Evolutionary conservation across 2,888 invertebrate genomes (phyloP).

Genomic region (Abscondita cerata): DNA sequence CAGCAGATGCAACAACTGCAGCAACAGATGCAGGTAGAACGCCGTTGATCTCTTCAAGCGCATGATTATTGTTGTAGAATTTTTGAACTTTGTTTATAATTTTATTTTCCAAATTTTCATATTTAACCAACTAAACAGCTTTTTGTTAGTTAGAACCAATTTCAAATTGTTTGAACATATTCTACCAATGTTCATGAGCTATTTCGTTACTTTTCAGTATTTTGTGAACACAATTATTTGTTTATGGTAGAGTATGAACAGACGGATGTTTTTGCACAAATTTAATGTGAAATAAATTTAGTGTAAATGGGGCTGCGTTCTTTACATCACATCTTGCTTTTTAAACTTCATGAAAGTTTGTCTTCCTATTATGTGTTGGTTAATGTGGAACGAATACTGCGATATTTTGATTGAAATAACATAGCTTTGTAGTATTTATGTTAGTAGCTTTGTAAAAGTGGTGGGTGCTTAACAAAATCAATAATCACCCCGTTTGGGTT

Average conservation of each 20-base stretch:
- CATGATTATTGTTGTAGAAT: slow-evolving; percentile 46
- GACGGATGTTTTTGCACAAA: too few relatives aligned
- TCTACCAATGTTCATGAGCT: too few relatives aligned
- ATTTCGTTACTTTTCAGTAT: too few relatives aligned
- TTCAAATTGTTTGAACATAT: too few relatives aligned
- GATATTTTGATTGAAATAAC: slow-evolving; percentile 3
- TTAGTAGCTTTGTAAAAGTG: slow-evolving; percentile 17
- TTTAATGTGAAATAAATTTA: background rate
- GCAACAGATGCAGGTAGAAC: slow-evolving; percentile 71
- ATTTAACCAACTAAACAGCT: slow-evolving; percentile 1
- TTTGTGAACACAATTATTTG: too few relatives aligned
- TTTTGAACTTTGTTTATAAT: slow-evolving; percentile 36
- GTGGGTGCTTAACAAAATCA: slow-evolving; percentile 16
- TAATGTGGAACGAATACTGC: background rate
- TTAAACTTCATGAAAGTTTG: background rate
- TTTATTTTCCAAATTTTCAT: slow-evolving; percentile 11
- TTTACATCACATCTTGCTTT: background rate
- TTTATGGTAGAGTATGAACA: too few relatives aligned
- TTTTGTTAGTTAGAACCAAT: background rate
- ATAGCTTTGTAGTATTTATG: slow-evolving; percentile 25
- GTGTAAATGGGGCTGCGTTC: slow-evolving; percentile 9
- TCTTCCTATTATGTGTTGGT: background rate
- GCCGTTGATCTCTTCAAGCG: slow-evolving; percentile 52
- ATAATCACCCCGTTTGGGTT: background rate
- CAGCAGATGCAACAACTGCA: slow-evolving; percentile 61